Evolutionary conservation across 1,140 invertebrate species (phyloP).

Genomic region (Drosophila eugracilis): DNA sequence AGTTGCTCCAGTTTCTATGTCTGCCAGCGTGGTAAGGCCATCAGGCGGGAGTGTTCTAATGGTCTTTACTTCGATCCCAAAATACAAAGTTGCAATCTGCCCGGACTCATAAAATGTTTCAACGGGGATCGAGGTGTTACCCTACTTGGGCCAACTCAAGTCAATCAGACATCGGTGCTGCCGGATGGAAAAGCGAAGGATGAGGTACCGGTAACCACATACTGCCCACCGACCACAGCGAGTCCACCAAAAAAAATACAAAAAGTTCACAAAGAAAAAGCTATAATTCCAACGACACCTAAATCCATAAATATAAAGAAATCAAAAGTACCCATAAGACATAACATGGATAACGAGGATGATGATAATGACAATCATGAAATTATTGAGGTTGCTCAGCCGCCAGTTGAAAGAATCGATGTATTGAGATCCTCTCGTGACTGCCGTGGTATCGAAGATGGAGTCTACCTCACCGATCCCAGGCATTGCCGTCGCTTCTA

Average conservation of each 20-base stretch:
- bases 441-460: slow-evolving; percentile 46
- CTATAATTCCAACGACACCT: background rate
- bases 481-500: slow-evolving; percentile 59
- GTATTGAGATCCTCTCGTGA: slow-evolving; percentile 19
- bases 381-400: background rate
- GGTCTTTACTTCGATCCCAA: slow-evolving; percentile 50
- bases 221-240: background rate
- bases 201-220: background rate
- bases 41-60: slow-evolving; percentile 43
- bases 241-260: background rate
- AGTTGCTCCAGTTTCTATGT: slow-evolving; percentile 62
- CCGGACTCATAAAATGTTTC: slow-evolving; percentile 45
- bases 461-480: slow-evolving; percentile 31
- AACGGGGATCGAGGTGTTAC: slow-evolving; percentile 41
- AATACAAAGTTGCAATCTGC: slow-evolving; percentile 51
- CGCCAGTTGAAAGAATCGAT: slow-evolving; percentile 2
- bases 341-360: no score
- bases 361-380: background rate
- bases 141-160: background rate
- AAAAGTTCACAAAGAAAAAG: no score
- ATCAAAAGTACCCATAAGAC: no score
- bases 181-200: background rate
- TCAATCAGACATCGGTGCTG: background rate
- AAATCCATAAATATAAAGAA: no score
- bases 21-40: slow-evolving; percentile 51